Base-by-base conservation (phyloP, 2,797 vertebrate species). In the Tolypeutes matacus region DNA sequence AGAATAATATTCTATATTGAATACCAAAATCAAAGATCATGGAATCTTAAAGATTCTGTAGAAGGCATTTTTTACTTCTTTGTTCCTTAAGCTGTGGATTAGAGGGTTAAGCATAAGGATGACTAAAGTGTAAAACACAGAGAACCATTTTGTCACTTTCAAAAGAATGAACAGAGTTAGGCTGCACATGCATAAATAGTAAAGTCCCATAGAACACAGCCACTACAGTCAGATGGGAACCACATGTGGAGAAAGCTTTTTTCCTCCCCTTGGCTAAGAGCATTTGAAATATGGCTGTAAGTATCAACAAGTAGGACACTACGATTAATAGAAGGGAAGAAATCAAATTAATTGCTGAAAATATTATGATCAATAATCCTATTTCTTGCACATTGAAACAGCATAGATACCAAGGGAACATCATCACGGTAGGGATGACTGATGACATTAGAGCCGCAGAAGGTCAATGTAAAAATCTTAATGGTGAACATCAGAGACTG, bases 361-460 rank as follows among this genome's bases (percentile, higher is more conserved):
- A n/a, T n/a, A n/a, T n/a, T n/a, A 95, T 81, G 34, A 91, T 91
- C 56, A 95, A 31, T 2, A 96, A 42, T 88, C 91, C 73, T 78
- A 97, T 90, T 36, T 95, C 95, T 21, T 12, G 34, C 75, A 93
- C 89, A 27, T 96, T 89, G n/a, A 96, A 94, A 2, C 94, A 96
- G 72, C 82, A 96, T 89, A 51, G 76, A 49, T 75, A 96, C 56
- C 34, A 98, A 73, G 51, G 92, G 93, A 29, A 95, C 60, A 34
- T 89, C 78, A 65, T 97, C 97, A 94, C 97, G 97, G n/a, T 97
- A 97, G 60, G 96, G 97, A 81, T 97, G 96, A 17, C 83, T 95
- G 13, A 97, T 95, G 27, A 95, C 6, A 42, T 94, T 96, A 51
- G 93, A 94, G 36, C 72, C 65, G 31, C 96, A 97, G 70, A 97